Conservation (phyloP, 2,113 vertebrate genomes). For the Speoplatyrhinus poulsoni region DNA sequence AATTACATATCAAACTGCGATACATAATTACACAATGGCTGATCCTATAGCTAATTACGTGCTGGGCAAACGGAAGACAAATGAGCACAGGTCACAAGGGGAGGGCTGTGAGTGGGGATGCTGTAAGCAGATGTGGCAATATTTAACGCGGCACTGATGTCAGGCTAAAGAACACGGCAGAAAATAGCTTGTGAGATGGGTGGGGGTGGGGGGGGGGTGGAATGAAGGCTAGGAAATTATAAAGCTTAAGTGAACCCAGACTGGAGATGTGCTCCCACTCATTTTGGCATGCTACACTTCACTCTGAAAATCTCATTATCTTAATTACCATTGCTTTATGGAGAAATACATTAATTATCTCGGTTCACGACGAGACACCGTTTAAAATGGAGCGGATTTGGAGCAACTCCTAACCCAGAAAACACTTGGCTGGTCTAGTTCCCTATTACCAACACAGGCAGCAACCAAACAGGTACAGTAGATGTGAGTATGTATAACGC, state of each 20-base stretch:
- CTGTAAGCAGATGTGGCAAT: slow-evolving; percentile 52
- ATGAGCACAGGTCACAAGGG: slow-evolving; percentile 55
- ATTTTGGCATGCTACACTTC: slow-evolving; percentile 50
- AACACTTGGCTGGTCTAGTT: slow-evolving; percentile 18
- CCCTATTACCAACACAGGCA: slow-evolving; percentile 22
- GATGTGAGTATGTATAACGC: slow-evolving; percentile 41
- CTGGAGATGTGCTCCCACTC: slow-evolving; percentile 27
- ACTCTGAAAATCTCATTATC: slow-evolving; percentile 66
- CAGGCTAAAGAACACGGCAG: background rate
- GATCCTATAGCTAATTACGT: slow-evolving; percentile 75
- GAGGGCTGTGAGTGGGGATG: slow-evolving; percentile 22
- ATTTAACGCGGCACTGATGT: slow-evolving; percentile 30
- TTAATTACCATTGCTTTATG: slow-evolving; percentile 61
- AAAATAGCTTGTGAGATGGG: slow-evolving; percentile 20
- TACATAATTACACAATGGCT: slow-evolving; percentile 75
- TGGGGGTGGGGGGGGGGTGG: background rate
- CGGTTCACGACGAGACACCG: slow-evolving; percentile 11
- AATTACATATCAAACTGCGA: slow-evolving; percentile 75
- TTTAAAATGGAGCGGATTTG: slow-evolving; percentile 33
- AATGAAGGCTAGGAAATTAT: slow-evolving; percentile 13
- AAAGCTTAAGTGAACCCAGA: slow-evolving; percentile 41
- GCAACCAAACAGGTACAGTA: background rate
- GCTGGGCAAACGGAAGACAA: slow-evolving; percentile 59
- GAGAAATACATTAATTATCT: slow-evolving; percentile 62
- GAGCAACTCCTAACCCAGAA: slow-evolving; percentile 30